Percentiles rank a stretch among this genome's conserved stretches.
Evolutionary conservation across 2,797 vertebrate genomes (phyloP).

Genomic region (Enoplosus armatus): DNA sequence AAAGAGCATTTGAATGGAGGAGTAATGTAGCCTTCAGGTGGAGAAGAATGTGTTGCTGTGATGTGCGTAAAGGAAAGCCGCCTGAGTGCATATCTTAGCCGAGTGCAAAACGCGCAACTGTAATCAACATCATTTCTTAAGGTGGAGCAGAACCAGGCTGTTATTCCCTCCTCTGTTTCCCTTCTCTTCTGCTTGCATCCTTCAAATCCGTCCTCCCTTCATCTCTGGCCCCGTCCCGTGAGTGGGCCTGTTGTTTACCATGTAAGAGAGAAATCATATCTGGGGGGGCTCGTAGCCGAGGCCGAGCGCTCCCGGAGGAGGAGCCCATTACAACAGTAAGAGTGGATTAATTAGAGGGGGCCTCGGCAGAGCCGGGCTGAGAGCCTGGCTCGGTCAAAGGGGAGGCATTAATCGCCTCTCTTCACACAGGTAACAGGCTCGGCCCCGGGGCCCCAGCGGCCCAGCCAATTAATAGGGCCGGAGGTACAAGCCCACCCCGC

Average conservation of each 20-base stretch:
- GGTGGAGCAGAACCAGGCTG: slow-evolving; percentile 28
- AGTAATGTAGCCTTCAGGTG: slow-evolving; percentile 4
- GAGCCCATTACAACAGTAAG: slow-evolving; percentile 94
- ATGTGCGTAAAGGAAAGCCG: slow-evolving; percentile 30
- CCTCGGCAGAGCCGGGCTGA: slow-evolving; percentile 86
- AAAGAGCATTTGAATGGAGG: neutral
- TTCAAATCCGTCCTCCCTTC: slow-evolving; percentile 63
- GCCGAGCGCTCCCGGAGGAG: slow-evolving; percentile 86
- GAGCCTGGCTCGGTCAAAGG: slow-evolving; percentile 86
- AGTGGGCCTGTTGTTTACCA: slow-evolving; percentile 93
- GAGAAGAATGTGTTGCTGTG: slow-evolving; percentile 23
- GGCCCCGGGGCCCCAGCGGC: slow-evolving; percentile 71
- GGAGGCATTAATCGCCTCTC: slow-evolving; percentile 86
- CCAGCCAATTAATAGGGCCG: slow-evolving; percentile 85
- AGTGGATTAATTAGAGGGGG: slow-evolving; percentile 96
- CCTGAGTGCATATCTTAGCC: slow-evolving; percentile 22
- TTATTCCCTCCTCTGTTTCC: slow-evolving; percentile 51
- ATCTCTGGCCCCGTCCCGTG: slow-evolving; percentile 64
- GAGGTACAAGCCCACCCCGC: slow-evolving; percentile 77
- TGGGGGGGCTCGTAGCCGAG: slow-evolving; percentile 79
- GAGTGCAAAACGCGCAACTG: slow-evolving; percentile 38
- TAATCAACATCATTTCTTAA: slow-evolving; percentile 43
- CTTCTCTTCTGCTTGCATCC: slow-evolving; percentile 38
- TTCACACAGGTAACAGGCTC: slow-evolving; percentile 83
- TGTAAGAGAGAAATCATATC: slow-evolving; percentile 94